Percentiles rank a stretch among this genome's conserved stretches.
Conservation (phyloP, 2,888 invertebrate genomes). For the Ichneumon xanthorius region DNA sequence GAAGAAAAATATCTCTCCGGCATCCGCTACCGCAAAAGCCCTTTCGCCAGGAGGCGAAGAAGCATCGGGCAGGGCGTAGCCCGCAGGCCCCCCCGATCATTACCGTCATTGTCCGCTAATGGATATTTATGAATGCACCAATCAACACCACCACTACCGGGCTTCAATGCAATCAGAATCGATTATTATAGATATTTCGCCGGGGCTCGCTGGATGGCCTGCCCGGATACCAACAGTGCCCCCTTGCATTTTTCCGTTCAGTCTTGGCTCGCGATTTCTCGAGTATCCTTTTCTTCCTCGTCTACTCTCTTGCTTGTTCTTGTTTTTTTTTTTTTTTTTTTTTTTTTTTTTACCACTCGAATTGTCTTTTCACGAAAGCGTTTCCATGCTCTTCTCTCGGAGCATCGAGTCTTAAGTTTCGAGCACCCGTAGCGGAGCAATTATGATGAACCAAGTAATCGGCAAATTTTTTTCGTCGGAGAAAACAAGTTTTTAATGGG, state of each 20-base stretch:
- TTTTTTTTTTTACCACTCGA: constrained; percentile 12
- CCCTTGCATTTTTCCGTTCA: constrained; percentile 31
- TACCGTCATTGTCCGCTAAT: constrained; percentile 84
- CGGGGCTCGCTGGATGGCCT: constrained; percentile 17
- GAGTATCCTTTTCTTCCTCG: constrained; percentile 6
- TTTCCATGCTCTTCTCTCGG: not conserved
- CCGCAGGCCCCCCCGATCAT: constrained; percentile 81
- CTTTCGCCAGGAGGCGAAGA: constrained; percentile 62
- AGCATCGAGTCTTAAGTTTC: not conserved
- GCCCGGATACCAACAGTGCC: constrained; percentile 17
- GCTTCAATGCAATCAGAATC: constrained; percentile 85
- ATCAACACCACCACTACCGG: constrained; percentile 84
- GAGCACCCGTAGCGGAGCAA: constrained; percentile 3
- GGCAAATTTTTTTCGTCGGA: not conserved
- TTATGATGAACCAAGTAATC: constrained; percentile 11
- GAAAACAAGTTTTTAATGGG: too few relatives aligned
- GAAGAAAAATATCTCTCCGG: constrained; percentile 44
- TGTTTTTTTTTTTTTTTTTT: not conserved
- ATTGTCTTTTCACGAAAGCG: not conserved
- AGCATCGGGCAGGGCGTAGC: constrained; percentile 80
- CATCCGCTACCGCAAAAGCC: constrained; percentile 56
- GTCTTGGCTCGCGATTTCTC: constrained; percentile 23
- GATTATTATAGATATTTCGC: constrained; percentile 82
- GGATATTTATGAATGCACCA: constrained; percentile 85
- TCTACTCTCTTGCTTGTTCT: not conserved